Evolutionary conservation across 1,140 invertebrate genomes (phyloP), one percentile per base, ranked within the genome.

Genomic region (Seison nebaliae): DNA sequence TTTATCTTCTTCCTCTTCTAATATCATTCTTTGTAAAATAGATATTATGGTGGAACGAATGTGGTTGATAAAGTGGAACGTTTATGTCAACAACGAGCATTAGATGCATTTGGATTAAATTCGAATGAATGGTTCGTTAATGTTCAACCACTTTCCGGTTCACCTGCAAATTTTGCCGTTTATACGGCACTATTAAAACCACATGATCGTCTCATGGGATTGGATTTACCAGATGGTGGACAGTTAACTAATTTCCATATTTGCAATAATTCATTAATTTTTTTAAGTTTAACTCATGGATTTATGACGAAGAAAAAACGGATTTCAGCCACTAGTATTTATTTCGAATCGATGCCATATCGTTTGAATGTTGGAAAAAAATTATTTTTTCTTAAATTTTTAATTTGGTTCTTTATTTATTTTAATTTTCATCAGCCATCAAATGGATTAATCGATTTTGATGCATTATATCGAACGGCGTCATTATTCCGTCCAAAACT

Each of bases 311-410:
- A 68, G 3, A 72, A 63, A 2, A 88, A 83, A 52, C 83, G 78
- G 59, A 78, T 94, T 18, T 94, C 84, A 0, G 84, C 83, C 2
- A 88, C 84, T 1, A 88, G 84, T 0, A 73, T 93, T 26, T 94
- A 84, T 63, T 96, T 94, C 54, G 84, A 96, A 62, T 86, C 83
- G 8, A 80, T 93, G 73, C 83, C 84, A 3, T 96, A 96, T 51
- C 91, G 88, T 61, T 73, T 86, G 1, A 59, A 88, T 53, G n/a
- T n/a, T n/a, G n/a, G n/a, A n/a, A n/a, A n/a, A n/a, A n/a, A n/a
- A n/a, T n/a, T n/a, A n/a, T n/a, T n/a, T n/a, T n/a, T n/a, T n/a
- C n/a, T n/a, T n/a, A n/a, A n/a, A n/a, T n/a, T n/a, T n/a, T n/a
- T n/a, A n/a, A n/a, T n/a, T n/a, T n/a, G n/a, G n/a, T n/a, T n/a